phyloP scores from a whole-genome alignment of 2,113 vertebrate species.

The Gadus macrocephalus region DNA sequence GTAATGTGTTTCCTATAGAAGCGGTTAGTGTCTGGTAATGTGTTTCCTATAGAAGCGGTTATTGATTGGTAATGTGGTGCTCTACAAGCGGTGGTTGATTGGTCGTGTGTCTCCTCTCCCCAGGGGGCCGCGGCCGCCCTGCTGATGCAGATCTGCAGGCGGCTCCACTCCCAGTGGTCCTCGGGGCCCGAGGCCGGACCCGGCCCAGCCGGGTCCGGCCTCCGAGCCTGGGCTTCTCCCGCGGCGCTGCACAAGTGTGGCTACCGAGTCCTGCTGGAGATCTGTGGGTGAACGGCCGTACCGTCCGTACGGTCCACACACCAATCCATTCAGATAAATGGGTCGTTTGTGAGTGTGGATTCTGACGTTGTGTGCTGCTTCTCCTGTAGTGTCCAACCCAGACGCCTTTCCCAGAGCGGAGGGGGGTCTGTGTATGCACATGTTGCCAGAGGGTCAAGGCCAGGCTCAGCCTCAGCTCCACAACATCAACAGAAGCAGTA shows the following conservation, averaged over 20 bases:
- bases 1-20: too few species aligned
- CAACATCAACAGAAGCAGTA: constrained; percentile 23
- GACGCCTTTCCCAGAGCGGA: constrained; percentile 54
- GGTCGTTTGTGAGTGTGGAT: background rate
- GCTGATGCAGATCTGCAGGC: constrained; percentile 75
- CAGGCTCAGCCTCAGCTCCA: constrained; percentile 14
- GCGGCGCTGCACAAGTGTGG: constrained; percentile 51
- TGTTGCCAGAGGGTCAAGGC: constrained; percentile 34
- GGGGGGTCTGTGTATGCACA: constrained; percentile 45
- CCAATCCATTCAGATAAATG: background rate
- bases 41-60: too few species aligned
- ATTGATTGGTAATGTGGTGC: too few species aligned
- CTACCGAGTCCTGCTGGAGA: constrained; percentile 58
- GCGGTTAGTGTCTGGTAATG: too few species aligned
- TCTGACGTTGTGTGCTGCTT: constrained; percentile 9
- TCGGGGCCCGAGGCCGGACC: too few species aligned
- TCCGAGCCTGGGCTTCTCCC: constrained; percentile 10
- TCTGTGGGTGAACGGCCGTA: constrained; percentile 51
- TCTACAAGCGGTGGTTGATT: background rate
- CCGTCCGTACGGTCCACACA: background rate
- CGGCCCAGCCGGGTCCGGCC: background rate
- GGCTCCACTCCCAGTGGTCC: constrained; percentile 64
- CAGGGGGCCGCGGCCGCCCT: constrained; percentile 72
- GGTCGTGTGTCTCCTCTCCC: constrained; percentile 9
- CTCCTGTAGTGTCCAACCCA: constrained; percentile 50